Evolutionary conservation across 2,797 vertebrate genomes (phyloP), one percentile per base, ranked within the genome.

Genomic region (Cyprinodon diabolis): DNA sequence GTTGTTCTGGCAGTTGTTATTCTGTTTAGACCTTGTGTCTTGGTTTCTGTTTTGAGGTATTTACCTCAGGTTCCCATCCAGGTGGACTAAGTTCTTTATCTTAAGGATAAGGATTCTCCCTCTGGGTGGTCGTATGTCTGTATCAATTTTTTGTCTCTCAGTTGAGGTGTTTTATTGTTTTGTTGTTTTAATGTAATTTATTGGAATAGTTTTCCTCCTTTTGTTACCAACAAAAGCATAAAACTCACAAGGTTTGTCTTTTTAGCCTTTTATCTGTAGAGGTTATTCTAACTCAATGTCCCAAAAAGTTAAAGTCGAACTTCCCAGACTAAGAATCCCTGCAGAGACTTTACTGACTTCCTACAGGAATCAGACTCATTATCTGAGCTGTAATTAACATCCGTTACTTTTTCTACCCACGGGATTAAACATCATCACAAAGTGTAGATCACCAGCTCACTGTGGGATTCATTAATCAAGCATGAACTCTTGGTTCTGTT

Each of bases 351-450:
- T 21, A 37, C 21, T 63, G 12, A 45, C 12, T 17, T 19, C 47
- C 6, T 40, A 4, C 45, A 37, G 43, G 54, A 40, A 52, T 43
- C 66, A 17, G 37, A 9, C 11, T 52, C 10, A 15, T 47, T 47
- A 23, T 68, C 74, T n/a, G 23, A 30, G 15, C 25, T 48, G 49
- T 67, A 67, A 76, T 69, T 47, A 75, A 75, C 75, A 81, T 69
- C 57, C 43, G 68, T 67, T 47, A 69, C n/a, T 40, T 52, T 35
- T 30, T 40, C 40, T 47, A 62, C 56, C 40, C 35, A 48, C 3
- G 2, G 80, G 93, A 12, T 71, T 93, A 84, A 93, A 94, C 92
- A 93, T 73, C 82, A 82, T 80, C 66, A 82, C 71, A 74, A 49
- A 81, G 76, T 78, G 82, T 86, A 84, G 58, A 69, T 85, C 55